phyloP scores from a whole-genome alignment of 2,113 vertebrate species.

The Rutilus rutilus region DNA sequence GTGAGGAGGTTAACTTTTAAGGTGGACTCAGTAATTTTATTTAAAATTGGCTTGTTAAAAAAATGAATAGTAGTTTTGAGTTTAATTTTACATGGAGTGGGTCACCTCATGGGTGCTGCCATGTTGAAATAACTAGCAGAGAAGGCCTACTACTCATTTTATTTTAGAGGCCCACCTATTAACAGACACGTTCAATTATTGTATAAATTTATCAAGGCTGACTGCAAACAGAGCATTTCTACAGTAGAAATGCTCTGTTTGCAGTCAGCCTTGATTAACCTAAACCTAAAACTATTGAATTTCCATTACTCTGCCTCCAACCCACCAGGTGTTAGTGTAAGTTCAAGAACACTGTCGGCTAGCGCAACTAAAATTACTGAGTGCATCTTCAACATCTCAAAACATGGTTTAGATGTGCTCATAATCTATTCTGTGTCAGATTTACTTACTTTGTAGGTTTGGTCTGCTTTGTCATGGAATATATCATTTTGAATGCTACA shows the following conservation, averaged over 20 bases:
- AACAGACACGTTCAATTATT: background rate
- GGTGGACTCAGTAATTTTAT: background rate
- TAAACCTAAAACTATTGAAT: background rate
- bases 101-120: background rate
- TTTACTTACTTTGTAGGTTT: background rate
- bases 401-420: background rate
- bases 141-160: background rate
- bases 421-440: constrained; percentile 9
- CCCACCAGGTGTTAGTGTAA: background rate
- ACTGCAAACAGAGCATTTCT: too few relatives aligned
- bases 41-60: background rate
- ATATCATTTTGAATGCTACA: constrained; percentile 18
- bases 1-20: background rate
- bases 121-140: background rate
- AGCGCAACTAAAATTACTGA: background rate
- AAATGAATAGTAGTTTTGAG: background rate
- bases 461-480: background rate
- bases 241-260: too few relatives aligned
- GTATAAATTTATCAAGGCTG: too few relatives aligned
- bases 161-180: background rate
- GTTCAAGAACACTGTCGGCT: background rate
- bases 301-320: background rate
- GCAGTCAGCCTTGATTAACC: too few relatives aligned
- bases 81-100: background rate
- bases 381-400: background rate